Evolutionary conservation across 2,888 invertebrate species (phyloP), one percentile per base, ranked within the genome.

Genomic region (Athetis lepigone): DNA sequence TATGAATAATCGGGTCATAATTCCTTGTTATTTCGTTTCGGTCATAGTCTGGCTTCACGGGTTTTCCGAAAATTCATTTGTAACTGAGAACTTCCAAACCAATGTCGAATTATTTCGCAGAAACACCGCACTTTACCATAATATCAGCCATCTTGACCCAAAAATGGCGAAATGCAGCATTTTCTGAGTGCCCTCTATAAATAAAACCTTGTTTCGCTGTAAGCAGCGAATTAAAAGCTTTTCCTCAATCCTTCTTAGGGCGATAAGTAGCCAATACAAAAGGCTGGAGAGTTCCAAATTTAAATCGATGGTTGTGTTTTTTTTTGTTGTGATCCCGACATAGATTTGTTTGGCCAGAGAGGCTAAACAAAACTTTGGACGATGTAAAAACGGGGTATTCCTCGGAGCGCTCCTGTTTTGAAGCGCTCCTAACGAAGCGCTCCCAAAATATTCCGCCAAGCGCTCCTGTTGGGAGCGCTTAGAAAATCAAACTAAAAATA

Each of bases 141-240:
- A 70, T 74, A 57, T 64, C 55, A 40, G 37, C 33, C 47, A 54
- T 58, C 45, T 62, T 67, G 56, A 68, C 59, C 61, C 50, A 13
- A 33, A 33, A 33, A 33, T 33, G 33, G 4, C 33, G 56, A 45
- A 51, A 55, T 3, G 49, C 50, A 33, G 50, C 58, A 46, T 55
- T 61, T 58, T 56, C 55, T 25, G 52, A 58, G 50, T 59, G 39
- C 23, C 63, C 45, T 46, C 58, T 54, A 61, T 55, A 70, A 73
- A 59, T 62, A 70, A 70, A 75, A 65, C 64, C 50, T 65, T 67
- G 61, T 71, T 71, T 39, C 59, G 56, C 37, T 49, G 46, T 46
- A 57, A 65, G 64, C 40, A 64, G 39, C 46, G 64, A 68, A 71
- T 75, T 71, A 65, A 39, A 57, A 57, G 62, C 68, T 75, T 77